A percentile compares a stretch with the other conserved stretches of the same genome.
Evolutionary conservation across 1,140 invertebrate species (phyloP).

Genomic region (Agrypnia vestita): DNA sequence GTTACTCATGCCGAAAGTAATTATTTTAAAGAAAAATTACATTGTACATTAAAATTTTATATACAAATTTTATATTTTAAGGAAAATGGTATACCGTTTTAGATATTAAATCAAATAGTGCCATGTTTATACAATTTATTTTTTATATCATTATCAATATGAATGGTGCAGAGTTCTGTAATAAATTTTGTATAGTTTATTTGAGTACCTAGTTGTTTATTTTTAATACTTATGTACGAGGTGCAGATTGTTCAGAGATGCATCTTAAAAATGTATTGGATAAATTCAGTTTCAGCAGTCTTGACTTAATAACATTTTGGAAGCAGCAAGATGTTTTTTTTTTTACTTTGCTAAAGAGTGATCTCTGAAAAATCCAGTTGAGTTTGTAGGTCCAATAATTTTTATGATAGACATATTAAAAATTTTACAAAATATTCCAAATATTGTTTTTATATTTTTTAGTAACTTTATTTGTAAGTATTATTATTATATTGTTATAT

Average conservation of each 20-base stretch:
- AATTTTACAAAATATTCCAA: constrained; percentile 26
- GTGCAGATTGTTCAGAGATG: neutral
- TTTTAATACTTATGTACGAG: neutral
- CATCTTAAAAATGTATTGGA: too few species aligned
- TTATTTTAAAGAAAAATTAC: neutral
- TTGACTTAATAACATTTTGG: too few species aligned
- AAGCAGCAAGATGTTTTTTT: too few species aligned
- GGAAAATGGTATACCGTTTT: constrained; percentile 6
- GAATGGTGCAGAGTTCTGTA: too few species aligned
- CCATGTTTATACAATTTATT: constrained; percentile 32
- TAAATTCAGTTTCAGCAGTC: too few species aligned
- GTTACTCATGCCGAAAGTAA: too few species aligned
- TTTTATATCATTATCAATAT: neutral
- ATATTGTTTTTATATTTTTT: constrained; percentile 27
- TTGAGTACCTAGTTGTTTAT: neutral
- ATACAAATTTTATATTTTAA: constrained; percentile 19
- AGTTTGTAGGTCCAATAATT: constrained; percentile 1
- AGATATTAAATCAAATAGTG: constrained; percentile 27
- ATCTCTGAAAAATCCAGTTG: too few species aligned
- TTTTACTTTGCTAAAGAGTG: too few species aligned
- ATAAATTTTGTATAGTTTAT: neutral
- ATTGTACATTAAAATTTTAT: constrained; percentile 24
- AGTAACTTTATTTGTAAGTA: constrained; percentile 15
- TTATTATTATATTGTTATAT: constrained; percentile 13
- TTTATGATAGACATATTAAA: constrained; percentile 1